Evolutionary conservation across 1,140 invertebrate genomes (phyloP).

Genomic region (Theocolax elegans): DNA sequence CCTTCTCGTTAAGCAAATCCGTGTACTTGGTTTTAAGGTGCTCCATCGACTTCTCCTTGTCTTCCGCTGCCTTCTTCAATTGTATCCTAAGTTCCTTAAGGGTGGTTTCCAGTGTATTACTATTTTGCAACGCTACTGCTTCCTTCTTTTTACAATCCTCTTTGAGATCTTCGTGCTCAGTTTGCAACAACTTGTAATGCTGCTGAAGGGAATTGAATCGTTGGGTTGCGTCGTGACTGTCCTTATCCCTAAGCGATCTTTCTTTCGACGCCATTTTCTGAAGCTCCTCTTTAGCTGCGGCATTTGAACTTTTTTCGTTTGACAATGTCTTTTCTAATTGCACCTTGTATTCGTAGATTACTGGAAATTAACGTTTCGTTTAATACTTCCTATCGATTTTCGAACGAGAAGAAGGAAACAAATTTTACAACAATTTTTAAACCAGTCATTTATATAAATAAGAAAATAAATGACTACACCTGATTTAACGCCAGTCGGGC

Average conservation of each 20-base stretch:
- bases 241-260: slow-evolving; percentile 64
- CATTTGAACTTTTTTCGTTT: slow-evolving; percentile 67
- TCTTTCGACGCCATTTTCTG: slow-evolving; percentile 63
- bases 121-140: slow-evolving; percentile 52
- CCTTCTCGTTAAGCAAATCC: slow-evolving; percentile 53
- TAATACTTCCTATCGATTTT: too few relatives aligned
- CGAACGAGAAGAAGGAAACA: too few relatives aligned
- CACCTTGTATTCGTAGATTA: slow-evolving; percentile 68
- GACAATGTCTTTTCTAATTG: slow-evolving; percentile 67
- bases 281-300: slow-evolving; percentile 64
- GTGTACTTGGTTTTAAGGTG: slow-evolving; percentile 60
- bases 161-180: slow-evolving; percentile 58
- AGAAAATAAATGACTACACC: too few relatives aligned
- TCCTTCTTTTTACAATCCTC: slow-evolving; percentile 60
- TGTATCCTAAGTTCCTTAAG: slow-evolving; percentile 53
- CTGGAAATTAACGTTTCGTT: slow-evolving; percentile 55
- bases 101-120: slow-evolving; percentile 47
- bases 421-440: too few relatives aligned
- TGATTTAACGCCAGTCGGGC: too few relatives aligned
- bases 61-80: slow-evolving; percentile 50
- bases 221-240: slow-evolving; percentile 64
- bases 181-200: slow-evolving; percentile 62
- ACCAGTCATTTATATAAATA: too few relatives aligned
- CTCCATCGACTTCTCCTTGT: slow-evolving; percentile 58
- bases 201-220: slow-evolving; percentile 66